Evolutionary conservation across 1,140 invertebrate genomes (phyloP), one percentile per base, ranked within the genome.

Genomic region (Brachionus plicatilis): DNA sequence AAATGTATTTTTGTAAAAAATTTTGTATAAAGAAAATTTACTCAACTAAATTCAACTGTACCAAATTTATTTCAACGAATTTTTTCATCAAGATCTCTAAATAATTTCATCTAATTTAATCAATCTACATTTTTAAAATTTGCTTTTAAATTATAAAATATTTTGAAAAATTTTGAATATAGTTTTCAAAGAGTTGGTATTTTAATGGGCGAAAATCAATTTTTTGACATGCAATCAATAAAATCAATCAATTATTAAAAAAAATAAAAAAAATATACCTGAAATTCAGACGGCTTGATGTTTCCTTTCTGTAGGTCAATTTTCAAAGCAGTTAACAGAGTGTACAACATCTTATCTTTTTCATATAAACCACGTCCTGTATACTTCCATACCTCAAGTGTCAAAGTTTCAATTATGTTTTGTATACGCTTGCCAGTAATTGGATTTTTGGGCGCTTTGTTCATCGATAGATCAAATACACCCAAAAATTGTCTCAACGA

Each of bases 401-500:
- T 98, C 60, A 98, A 91, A 88, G 95, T 95, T 65, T 93, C 93
- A 14, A 97, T 91, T 86, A 98, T 97, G 86, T 95, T 96, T 56
- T 93, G 91, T 76, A 97, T 96, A 33, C 95, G 90, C 87, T 95
- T 95, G 84, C 92, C 92, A 0, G 94, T 94, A 14, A 93, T 90
- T 20, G 92, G 91, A 86, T 92, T 95, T 88, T 94, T 95, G 2
- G 92, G 91, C 0, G 95, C 95, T 85, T 90, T 91, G 75, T 47
- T 86, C 84, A 85, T 80, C 11, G 68, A 80, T 50, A 78, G 53
- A 79, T 98, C 96, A 87, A 98, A 98, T 82, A 98, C 93, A 29
- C 92, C 94, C 20, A 98, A 90, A 90, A 98, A 98, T 90, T 98
- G 96, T 88, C 95, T 95, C 20, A 98, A 91, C 0, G 96, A 96